Evolutionary conservation across 2,888 invertebrate genomes (phyloP).

Genomic region (Pseudoips prasinana): DNA sequence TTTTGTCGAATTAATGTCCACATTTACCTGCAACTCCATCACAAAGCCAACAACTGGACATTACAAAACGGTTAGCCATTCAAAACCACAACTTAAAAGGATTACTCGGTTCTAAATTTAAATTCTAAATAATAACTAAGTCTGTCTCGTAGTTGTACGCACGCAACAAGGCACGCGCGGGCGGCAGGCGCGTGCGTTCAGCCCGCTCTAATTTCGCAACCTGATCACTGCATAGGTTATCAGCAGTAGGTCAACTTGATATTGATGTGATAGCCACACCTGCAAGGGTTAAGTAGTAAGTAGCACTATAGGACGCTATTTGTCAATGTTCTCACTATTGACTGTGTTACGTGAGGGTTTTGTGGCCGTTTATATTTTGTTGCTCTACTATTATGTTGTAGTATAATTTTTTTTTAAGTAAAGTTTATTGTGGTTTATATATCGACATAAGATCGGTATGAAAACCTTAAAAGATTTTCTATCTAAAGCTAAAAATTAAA

Average conservation of each 20-base stretch:
- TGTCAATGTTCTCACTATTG: not conserved
- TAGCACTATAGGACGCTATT: slow-evolving; percentile 2
- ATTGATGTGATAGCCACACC: slow-evolving; percentile 18
- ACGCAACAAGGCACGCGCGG: slow-evolving; percentile 46
- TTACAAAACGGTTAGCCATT: slow-evolving; percentile 23
- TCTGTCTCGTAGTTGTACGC: slow-evolving; percentile 30
- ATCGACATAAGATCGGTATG: no score
- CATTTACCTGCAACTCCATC: no score
- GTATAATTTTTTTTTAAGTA: no score
- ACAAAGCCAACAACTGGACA: slow-evolving; percentile 11
- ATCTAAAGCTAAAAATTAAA: no score
- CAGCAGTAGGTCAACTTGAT: slow-evolving; percentile 30
- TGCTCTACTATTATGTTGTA: no score
- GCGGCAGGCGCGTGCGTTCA: slow-evolving; percentile 41
- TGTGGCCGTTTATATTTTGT: no score
- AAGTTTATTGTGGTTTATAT: no score
- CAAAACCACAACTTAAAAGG: slow-evolving; percentile 26
- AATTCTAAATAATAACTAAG: slow-evolving; percentile 36
- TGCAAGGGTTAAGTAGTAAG: slow-evolving; percentile 7
- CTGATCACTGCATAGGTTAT: slow-evolving; percentile 18
- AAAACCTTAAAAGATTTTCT: no score
- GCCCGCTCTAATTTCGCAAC: slow-evolving; percentile 76
- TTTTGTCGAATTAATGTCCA: no score
- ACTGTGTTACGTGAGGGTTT: not conserved
- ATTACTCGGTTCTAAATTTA: slow-evolving; percentile 34